phyloP scores from a whole-genome alignment of 2,797 vertebrate species.

The Tapera naevia region DNA sequence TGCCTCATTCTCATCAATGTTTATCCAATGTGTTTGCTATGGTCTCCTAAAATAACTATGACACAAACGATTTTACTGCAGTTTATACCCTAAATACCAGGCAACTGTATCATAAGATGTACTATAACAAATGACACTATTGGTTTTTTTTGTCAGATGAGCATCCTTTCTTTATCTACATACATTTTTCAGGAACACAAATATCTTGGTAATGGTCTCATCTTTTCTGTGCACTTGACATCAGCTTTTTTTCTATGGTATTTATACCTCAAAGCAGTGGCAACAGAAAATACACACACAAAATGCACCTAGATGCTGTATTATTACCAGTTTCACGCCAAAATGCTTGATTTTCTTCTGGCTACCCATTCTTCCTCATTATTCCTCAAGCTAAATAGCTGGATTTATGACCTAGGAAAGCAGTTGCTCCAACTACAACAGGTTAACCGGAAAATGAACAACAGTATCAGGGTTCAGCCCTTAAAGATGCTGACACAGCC shows the following conservation, averaged over 20 bases:
- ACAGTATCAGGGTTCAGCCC: background rate
- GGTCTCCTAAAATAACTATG: background rate
- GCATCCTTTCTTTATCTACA: background rate
- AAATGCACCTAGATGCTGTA: background rate
- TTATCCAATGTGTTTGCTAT: background rate
- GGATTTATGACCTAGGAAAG: background rate
- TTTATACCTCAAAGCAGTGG: background rate
- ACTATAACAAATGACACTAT: accelerated
- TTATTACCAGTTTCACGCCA: background rate
- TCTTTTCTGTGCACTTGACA: background rate
- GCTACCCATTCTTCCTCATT: background rate
- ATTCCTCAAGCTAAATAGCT: background rate
- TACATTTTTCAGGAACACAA: background rate
- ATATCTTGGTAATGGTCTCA: background rate
- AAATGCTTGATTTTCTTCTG: background rate
- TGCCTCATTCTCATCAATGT: background rate
- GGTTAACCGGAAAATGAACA: background rate
- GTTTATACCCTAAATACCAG: background rate
- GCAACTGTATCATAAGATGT: background rate
- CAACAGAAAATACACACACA: background rate
- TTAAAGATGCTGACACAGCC: background rate
- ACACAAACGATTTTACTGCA: background rate
- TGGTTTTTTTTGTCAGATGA: background rate
- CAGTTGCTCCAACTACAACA: background rate
- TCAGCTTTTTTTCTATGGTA: background rate